Conservation (phyloP, 1,140 invertebrate genomes). For the Lepidurus couesii region DNA sequence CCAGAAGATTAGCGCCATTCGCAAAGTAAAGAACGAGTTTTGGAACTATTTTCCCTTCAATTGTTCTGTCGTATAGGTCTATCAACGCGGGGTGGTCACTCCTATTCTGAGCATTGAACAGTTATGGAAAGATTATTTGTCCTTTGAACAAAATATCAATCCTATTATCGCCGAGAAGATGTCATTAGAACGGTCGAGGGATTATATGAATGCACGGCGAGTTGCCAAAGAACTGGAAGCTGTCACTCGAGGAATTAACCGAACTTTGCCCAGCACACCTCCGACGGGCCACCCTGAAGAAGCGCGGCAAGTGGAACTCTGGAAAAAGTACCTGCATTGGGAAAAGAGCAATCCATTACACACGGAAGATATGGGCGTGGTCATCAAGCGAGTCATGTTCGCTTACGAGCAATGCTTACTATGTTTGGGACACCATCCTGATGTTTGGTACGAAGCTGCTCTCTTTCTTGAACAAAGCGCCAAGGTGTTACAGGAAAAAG, state of each 20-base stretch:
- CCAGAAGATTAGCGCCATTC: conserved; percentile 94
- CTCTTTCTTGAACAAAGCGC: conserved; percentile 91
- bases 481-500: conserved; percentile 87
- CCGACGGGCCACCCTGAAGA: conserved; percentile 87
- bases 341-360: conserved; percentile 93
- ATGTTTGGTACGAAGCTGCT: conserved; percentile 98
- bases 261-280: conserved; percentile 88
- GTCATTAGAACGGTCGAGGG: conserved; percentile 77
- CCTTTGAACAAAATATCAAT: conserved; percentile 91
- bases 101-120: conserved; percentile 97
- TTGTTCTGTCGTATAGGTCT: conserved; percentile 56
- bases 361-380: conserved; percentile 87
- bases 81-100: conserved; percentile 89
- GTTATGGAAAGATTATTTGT: conserved; percentile 97
- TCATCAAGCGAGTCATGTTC: conserved; percentile 94
- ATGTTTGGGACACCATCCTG: conserved; percentile 93
- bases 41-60: conserved; percentile 22
- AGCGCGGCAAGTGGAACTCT: conserved; percentile 92
- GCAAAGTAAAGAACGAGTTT: conserved; percentile 62
- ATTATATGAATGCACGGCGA: conserved; percentile 94
- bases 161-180: conserved; percentile 93
- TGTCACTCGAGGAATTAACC: conserved; percentile 87
- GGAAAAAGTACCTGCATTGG: conserved; percentile 98
- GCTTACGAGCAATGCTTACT: conserved; percentile 96
- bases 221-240: conserved; percentile 97